Percentiles rank a stretch among this genome's conserved stretches.
These are phyloP conservation scores for Dasysyrphus tricinctus DNA, from an alignment of 2,888 invertebrate genomes.

Conservation along the genomic window DNA sequence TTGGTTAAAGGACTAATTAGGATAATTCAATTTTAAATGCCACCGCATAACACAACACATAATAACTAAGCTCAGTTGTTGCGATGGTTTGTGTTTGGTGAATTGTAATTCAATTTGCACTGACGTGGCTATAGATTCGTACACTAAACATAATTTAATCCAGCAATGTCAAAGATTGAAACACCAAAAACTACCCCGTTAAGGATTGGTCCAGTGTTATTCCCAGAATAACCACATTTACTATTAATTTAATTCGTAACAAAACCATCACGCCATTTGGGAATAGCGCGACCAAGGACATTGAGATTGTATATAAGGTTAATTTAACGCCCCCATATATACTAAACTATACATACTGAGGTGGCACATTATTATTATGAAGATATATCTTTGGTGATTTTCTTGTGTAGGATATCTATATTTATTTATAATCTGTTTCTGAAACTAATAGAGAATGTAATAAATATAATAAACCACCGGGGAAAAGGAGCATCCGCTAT, in stretches of 20 bases:
- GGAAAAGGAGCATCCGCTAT: constrained; percentile 36
- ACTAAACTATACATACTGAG: neutral
- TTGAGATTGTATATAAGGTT: no score
- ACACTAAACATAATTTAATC: neutral
- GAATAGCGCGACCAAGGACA: neutral
- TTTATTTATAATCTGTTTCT: constrained; percentile 66
- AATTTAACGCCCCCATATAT: neutral
- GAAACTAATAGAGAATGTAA: constrained; percentile 68
- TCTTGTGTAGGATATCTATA: constrained; percentile 14
- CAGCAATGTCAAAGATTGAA: neutral
- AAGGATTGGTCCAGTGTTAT: neutral
- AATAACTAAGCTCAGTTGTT: neutral
- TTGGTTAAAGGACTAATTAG: neutral
- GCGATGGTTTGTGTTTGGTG: neutral
- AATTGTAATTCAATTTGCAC: neutral
- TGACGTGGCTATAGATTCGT: neutral
- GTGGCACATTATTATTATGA: neutral
- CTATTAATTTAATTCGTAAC: neutral
- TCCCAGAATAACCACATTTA: neutral
- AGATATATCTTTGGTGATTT: neutral
- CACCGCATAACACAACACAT: constrained; percentile 2
- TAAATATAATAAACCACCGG: constrained; percentile 65
- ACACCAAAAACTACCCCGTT: neutral
- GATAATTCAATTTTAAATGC: constrained; percentile 17
- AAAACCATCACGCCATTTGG: neutral